These are phyloP conservation scores for Lepus oiostolus DNA, from an alignment of 2,797 vertebrate genomes.

Conservation along the genomic window DNA sequence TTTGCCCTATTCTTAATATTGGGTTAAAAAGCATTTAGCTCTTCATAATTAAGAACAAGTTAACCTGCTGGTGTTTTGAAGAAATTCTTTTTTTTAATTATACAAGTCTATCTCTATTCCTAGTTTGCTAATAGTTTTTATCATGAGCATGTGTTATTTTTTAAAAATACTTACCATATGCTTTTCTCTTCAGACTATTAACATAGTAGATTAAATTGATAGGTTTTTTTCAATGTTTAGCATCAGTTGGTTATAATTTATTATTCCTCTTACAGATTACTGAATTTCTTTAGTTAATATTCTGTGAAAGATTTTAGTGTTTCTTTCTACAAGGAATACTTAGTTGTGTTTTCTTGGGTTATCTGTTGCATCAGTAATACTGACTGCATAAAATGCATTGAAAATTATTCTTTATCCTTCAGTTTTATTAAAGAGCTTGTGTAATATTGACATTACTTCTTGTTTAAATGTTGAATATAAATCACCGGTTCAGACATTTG, in stretches of 20 bases:
- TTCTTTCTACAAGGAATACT: neutral
- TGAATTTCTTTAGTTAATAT: neutral
- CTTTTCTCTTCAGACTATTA: neutral
- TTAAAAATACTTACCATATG: neutral
- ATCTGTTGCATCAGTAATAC: neutral
- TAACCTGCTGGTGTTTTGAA: neutral
- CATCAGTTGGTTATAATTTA: neutral
- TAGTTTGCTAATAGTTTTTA: neutral
- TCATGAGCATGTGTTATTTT: neutral
- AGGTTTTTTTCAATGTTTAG: neutral
- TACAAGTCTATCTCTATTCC: neutral
- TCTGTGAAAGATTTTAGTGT: neutral
- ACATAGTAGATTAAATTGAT: neutral
- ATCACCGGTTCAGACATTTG: neutral
- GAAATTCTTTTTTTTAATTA: neutral
- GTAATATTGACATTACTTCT: neutral
- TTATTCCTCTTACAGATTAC: neutral
- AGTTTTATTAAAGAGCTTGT: neutral
- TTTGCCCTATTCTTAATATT: neutral
- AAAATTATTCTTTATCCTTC: neutral
- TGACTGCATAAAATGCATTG: neutral
- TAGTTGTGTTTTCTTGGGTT: neutral
- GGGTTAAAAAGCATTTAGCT: neutral
- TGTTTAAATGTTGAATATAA: neutral
- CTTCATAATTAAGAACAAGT: neutral